phyloP scores from a whole-genome alignment of 2,888 invertebrate species.

The Nemapogon koenigi region DNA sequence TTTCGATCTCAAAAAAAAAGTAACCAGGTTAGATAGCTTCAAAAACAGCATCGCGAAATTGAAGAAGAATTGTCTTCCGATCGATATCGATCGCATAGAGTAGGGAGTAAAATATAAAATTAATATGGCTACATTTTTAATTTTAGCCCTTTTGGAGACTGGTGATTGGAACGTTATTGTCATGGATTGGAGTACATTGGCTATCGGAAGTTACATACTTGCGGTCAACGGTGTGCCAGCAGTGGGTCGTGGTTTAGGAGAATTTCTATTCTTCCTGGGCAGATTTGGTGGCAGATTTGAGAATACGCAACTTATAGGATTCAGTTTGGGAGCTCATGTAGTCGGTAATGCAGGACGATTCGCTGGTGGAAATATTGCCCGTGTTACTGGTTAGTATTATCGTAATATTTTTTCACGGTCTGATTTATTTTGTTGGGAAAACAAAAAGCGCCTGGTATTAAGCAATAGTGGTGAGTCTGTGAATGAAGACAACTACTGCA shows the following conservation, averaged over 20 bases:
- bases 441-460: too few species aligned
- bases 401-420: too few species aligned
- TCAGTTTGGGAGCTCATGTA: conserved; percentile 20
- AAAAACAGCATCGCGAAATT: not conserved
- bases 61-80: not conserved
- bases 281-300: conserved; percentile 28
- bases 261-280: conserved; percentile 37
- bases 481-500: too few species aligned
- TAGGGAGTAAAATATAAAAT: not conserved
- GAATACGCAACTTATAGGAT: conserved; percentile 23
- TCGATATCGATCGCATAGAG: not conserved
- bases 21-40: too few species aligned
- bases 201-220: conserved; percentile 28
- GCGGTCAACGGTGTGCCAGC: conserved; percentile 36
- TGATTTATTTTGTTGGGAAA: too few species aligned
- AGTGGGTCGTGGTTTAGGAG: conserved; percentile 42
- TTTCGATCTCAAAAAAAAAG: too few species aligned
- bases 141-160: conserved; percentile 29
- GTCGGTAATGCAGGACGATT: conserved; percentile 18
- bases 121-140: not conserved
- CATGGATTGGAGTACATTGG: conserved; percentile 42
- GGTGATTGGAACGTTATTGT: conserved; percentile 40
- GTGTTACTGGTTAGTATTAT: not conserved
- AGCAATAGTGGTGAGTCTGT: too few species aligned
- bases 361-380: conserved; percentile 11